Base-by-base conservation (phyloP, 2,797 vertebrate genomes). In the Streptopelia turtur region DNA sequence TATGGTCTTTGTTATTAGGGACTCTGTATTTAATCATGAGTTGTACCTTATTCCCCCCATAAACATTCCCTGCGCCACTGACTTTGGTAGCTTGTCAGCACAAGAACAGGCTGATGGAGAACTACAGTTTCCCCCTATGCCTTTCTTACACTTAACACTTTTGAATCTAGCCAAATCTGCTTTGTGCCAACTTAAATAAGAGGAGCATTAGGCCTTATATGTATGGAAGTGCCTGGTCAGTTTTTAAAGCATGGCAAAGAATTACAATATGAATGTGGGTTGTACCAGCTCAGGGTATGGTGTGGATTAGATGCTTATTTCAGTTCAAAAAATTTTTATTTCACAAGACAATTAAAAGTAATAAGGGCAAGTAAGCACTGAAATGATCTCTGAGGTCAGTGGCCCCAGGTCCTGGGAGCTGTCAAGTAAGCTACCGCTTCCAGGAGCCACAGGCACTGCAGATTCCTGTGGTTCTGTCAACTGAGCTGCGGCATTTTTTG, bases 11-110 rank as follows among this genome's bases (percentile, higher is more conserved):
- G 50, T 72, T 87, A 63, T 60, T 45, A 76, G 52, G 53, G 27
- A 39, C 68, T 94, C 85, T 83, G 72, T 74, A 90, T 81, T 90
- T 84, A 87, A 95, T 65, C 45, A 86, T 9, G 55, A 88, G 23
- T 53, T 82, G 55, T 63, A 56, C 16, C 68, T 89, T 78, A 45
- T 50, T 41, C 10, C 4, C 59, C 39, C 31, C 35, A n/a, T 80
- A 87, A 93, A 84, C 41, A 8, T 82, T 70, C 60, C 28, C 24
- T 85, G 57, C 1, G 7, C 37, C 23, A 45, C 75, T 63, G 55
- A 55, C 56, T 78, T 52, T 4, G 1, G 66, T 87, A 83, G 47
- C 64, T 88, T 0, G 0, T 47, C 37, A 66, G 90, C 68, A 77
- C 17, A 79, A 77, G 79, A 87, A 56, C 39, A 79, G 63, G 39